Base-by-base conservation (phyloP, 2,113 vertebrate genomes). In the Paratilapia polleni region DNA sequence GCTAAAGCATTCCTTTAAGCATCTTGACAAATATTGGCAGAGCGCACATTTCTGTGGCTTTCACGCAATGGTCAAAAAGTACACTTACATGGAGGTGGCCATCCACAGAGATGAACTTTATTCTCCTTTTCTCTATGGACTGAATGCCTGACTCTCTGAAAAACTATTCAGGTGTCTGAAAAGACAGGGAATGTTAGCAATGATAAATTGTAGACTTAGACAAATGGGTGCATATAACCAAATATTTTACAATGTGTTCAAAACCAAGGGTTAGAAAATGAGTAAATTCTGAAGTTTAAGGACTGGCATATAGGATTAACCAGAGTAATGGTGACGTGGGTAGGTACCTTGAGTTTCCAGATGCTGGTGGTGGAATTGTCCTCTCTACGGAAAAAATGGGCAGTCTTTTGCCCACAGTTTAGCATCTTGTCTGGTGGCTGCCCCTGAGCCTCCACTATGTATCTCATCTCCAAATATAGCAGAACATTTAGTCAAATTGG, bases 241-340 rank as follows among this genome's bases (percentile, higher is more conserved):
- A 56, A 56, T 15, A 15, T 47, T 47, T 15, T 5, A 5, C 43
- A 47, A 47, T 56, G n/a, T 2, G 3, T 56, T n/a, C 6, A 19
- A n/a, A 56, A 56, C 20, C 8, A 56, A 56, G 52, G 19, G 52
- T 56, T 56, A 9, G 20, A 56, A 56, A 56, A 56, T 9, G 10
- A 56, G 1, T 9, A 10, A 56, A 54, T 54, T 54, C 3, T 20
- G 3, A 54, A 54, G 19, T 54, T 54, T 20, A 52, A 52, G 17
- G 10, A 20, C 43, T 31, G 20, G 28, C 9, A 22, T 3, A 22
- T 0, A 0, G 28, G 0, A 52, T 52, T 52, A 73, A 52, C 17
- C 17, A 20, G 66, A 52, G 66, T 24, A 31, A 5, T 0, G 4
- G 66, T 3, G 24, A 20, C 52, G 17, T 52, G 28, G 28, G 28